phyloP scores from a whole-genome alignment of 2,888 invertebrate genomes.

The Ophion ellenae region DNA sequence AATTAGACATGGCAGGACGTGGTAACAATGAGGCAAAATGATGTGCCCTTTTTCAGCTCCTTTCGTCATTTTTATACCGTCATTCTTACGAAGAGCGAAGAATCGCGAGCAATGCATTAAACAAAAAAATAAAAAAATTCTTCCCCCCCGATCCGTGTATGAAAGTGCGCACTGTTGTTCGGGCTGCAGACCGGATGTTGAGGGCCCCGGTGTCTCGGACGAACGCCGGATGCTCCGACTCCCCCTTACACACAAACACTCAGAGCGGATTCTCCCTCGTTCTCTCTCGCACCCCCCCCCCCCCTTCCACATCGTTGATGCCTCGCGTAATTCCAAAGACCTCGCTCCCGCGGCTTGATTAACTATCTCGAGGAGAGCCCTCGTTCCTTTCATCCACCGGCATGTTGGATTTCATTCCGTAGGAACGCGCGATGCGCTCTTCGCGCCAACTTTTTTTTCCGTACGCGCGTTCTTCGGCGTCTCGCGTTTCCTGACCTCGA shows the following conservation, averaged over 20 bases:
- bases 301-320: neutral
- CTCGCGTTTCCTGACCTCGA: conserved; percentile 35
- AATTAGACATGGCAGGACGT: conserved; percentile 58
- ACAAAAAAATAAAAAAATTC: neutral
- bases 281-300: conserved; percentile 7
- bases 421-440: too few relatives aligned
- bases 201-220: conserved; percentile 44
- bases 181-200: conserved; percentile 63
- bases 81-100: neutral
- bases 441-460: neutral
- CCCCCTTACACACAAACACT: conserved; percentile 35
- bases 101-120: neutral
- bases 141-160: neutral
- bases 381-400: conserved; percentile 54
- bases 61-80: conserved; percentile 5
- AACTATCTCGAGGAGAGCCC: conserved; percentile 50
- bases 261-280: conserved; percentile 26
- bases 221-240: conserved; percentile 64
- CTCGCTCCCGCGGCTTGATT: conserved; percentile 41
- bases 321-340: conserved; percentile 49
- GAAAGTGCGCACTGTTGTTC: conserved; percentile 26
- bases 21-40: conserved; percentile 74
- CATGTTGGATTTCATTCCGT: too few relatives aligned
- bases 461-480: neutral
- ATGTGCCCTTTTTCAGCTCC: conserved; percentile 71